These are phyloP conservation scores for Fulmarus glacialis DNA, from an alignment of 2,113 vertebrate genomes.

Conservation along the genomic window DNA sequence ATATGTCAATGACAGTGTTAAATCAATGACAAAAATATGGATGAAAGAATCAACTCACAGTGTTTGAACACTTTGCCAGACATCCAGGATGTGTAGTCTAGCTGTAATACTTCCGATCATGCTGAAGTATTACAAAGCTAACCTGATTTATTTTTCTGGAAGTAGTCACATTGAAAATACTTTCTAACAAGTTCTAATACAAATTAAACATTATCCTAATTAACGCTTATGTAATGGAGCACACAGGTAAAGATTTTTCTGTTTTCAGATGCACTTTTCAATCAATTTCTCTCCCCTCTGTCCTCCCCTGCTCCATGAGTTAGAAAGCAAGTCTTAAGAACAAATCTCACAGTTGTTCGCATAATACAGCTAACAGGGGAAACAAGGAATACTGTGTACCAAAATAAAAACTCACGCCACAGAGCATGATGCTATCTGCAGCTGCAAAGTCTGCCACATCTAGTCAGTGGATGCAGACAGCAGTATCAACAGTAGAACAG, in stretches of 20 bases:
- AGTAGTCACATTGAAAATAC: neutral
- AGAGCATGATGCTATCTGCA: neutral
- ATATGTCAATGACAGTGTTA: neutral
- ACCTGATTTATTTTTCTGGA: neutral
- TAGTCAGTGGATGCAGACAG: neutral
- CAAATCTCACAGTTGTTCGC: neutral
- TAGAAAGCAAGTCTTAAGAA: neutral
- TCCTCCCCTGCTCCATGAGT: neutral
- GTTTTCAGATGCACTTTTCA: neutral
- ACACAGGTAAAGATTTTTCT: neutral
- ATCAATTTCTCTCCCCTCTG: neutral
- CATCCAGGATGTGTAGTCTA: neutral
- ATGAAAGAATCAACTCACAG: neutral
- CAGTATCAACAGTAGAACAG: neutral
- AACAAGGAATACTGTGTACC: neutral
- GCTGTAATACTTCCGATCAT: neutral
- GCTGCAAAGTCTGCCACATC: neutral
- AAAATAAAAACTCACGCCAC: neutral
- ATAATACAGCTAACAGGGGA: neutral
- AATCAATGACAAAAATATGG: neutral
- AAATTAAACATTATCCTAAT: neutral
- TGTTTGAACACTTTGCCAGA: neutral
- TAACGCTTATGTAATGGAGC: fast-evolving
- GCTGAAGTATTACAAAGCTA: neutral
- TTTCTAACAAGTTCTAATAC: neutral